Conservation (phyloP, 92 coral and sea anemone genomes). For the Porites lobata region DNA sequence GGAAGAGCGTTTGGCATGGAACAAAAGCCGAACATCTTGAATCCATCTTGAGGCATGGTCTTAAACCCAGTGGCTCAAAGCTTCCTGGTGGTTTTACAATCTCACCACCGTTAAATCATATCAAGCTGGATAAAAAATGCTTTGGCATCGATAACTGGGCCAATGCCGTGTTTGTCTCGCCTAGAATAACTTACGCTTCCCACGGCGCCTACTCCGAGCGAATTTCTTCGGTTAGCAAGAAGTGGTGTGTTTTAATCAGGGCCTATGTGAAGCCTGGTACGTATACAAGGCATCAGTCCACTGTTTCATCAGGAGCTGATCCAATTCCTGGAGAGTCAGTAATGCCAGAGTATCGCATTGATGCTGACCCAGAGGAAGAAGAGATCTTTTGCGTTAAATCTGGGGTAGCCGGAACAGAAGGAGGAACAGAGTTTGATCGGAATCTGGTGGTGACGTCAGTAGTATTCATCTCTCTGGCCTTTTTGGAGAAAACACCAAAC, state of each 20-base stretch:
- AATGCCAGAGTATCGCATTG: slow-evolving; percentile 69
- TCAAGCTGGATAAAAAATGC: slow-evolving; percentile 30
- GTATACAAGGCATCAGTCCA: slow-evolving; percentile 64
- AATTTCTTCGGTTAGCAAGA: slow-evolving; percentile 31
- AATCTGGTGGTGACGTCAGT: slow-evolving; percentile 73
- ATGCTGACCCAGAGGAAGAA: slow-evolving; percentile 31
- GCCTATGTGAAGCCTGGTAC: slow-evolving; percentile 55
- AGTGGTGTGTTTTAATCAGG: slow-evolving; percentile 77
- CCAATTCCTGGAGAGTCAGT: slow-evolving; percentile 76
- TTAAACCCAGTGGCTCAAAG: slow-evolving; percentile 68
- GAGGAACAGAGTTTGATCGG: slow-evolving; percentile 48
- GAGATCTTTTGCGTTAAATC: slow-evolving; percentile 49
- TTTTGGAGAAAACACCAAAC: slow-evolving; percentile 47
- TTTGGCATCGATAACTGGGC: slow-evolving; percentile 73
- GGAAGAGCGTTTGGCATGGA: slow-evolving; percentile 79
- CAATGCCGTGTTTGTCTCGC: slow-evolving; percentile 78
- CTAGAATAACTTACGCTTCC: slow-evolving; percentile 63
- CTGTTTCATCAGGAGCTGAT: slow-evolving; percentile 48
- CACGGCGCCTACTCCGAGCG: slow-evolving; percentile 67
- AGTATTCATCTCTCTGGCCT: slow-evolving; percentile 50
- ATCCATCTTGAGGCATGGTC: slow-evolving; percentile 66
- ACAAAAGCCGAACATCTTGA: slow-evolving; percentile 55
- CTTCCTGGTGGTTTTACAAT: slow-evolving; percentile 40
- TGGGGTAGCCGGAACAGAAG: too few relatives aligned
- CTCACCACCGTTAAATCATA: slow-evolving; percentile 59